Conservation (phyloP, 2,113 vertebrate species). For the Odontophorus gujanensis region DNA sequence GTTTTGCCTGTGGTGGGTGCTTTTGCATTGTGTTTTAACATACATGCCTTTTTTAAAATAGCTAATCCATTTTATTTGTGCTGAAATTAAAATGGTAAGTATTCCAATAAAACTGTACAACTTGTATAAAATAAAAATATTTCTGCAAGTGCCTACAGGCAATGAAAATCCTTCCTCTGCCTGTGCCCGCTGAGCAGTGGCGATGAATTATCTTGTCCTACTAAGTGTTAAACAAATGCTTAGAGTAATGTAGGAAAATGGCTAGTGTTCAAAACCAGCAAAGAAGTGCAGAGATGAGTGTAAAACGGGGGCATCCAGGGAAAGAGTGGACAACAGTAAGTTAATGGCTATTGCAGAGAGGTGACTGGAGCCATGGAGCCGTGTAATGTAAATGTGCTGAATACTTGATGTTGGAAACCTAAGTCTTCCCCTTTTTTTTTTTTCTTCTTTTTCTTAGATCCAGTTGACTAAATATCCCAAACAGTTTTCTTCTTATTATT, state of each 20-base stretch:
- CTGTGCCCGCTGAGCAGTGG: neutral
- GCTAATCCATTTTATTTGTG: neutral
- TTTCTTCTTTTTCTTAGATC: conserved; percentile 24
- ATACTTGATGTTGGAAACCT: conserved; percentile 22
- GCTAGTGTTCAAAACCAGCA: neutral
- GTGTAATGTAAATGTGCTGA: neutral
- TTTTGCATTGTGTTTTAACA: neutral
- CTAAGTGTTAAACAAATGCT: neutral
- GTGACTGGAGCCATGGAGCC: neutral
- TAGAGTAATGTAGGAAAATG: neutral
- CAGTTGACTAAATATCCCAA: conserved; percentile 33
- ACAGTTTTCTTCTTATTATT: conserved; percentile 44
- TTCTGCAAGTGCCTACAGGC: neutral
- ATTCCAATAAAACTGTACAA: fast-evolving
- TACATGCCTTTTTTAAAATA: neutral
- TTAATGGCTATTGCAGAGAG: neutral
- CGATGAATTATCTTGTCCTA: neutral
- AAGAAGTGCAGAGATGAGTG: neutral
- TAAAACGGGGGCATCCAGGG: neutral
- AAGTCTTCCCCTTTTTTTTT: neutral
- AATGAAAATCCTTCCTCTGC: neutral
- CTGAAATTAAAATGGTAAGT: neutral
- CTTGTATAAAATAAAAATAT: neutral
- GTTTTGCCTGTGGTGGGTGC: neutral
- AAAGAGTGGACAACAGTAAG: fast-evolving